Evolutionary conservation across 2,797 vertebrate species (phyloP).

Genomic region (Remorina albescens): DNA sequence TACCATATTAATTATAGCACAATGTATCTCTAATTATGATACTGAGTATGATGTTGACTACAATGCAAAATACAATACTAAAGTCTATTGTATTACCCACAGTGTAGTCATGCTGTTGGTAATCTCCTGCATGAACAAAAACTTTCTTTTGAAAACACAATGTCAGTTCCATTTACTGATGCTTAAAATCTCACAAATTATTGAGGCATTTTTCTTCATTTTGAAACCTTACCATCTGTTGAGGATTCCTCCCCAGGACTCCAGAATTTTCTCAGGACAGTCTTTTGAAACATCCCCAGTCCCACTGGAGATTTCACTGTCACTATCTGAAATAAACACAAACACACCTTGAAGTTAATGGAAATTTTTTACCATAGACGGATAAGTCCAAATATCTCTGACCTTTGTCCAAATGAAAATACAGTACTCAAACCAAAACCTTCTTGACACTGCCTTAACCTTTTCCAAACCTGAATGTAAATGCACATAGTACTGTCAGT

Average conservation of each 20-base stretch:
- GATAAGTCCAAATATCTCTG: background rate
- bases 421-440: background rate
- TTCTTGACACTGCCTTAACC: background rate
- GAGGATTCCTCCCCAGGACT: slow-evolving; percentile 96
- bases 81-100: slow-evolving; percentile 2
- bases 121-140: slow-evolving; percentile 15
- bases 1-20: background rate
- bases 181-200: slow-evolving; percentile 67
- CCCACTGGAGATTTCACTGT: slow-evolving; percentile 97
- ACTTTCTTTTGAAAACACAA: slow-evolving; percentile 42
- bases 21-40: background rate
- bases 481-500: no score
- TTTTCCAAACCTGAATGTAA: background rate
- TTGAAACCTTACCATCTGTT: slow-evolving; percentile 90
- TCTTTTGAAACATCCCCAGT: slow-evolving; percentile 99
- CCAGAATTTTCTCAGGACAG: slow-evolving; percentile 97
- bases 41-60: background rate
- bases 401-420: background rate
- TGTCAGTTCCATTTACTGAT: slow-evolving; percentile 68
- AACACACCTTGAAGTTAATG: background rate
- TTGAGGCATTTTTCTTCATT: no score
- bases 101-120: slow-evolving; percentile 11
- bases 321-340: slow-evolving; percentile 88
- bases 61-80: background rate
- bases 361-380: slow-evolving; percentile 9